Evolutionary conservation across 2,888 invertebrate species (phyloP).

Genomic region (Blastobasis adustella): DNA sequence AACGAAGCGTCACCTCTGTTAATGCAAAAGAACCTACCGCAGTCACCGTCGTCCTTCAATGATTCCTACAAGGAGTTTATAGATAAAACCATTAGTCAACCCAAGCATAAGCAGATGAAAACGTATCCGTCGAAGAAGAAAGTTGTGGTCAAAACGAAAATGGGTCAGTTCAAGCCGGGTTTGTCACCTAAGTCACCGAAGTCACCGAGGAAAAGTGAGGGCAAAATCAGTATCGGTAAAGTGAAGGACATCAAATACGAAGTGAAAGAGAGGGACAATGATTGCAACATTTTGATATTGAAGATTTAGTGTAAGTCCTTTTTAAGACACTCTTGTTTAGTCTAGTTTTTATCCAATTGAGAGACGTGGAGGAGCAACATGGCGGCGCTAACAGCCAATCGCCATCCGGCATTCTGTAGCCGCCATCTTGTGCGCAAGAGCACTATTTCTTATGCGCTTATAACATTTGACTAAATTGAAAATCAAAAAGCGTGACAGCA

Average conservation of each 20-base stretch:
- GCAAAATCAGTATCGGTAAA: constrained; percentile 11
- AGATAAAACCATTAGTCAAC: constrained; percentile 22
- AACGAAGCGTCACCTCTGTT: background rate
- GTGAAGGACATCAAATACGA: constrained; percentile 39
- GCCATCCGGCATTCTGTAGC: too few species aligned
- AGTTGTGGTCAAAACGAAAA: constrained; percentile 38
- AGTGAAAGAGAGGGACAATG: constrained; percentile 52
- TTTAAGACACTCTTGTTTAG: too few species aligned
- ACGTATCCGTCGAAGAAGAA: constrained; percentile 17
- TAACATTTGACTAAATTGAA: too few species aligned
- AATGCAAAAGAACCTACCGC: background rate
- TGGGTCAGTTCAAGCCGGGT: constrained; percentile 39
- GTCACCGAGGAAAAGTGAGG: background rate
- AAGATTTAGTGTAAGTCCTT: constrained; percentile 28
- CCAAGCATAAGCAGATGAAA: constrained; percentile 3
- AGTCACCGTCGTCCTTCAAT: constrained; percentile 38
- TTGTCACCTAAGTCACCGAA: constrained; percentile 11
- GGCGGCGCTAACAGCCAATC: too few species aligned
- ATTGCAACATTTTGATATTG: constrained; percentile 57
- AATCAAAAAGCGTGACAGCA: too few species aligned
- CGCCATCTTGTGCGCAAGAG: too few species aligned
- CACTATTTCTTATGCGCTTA: too few species aligned
- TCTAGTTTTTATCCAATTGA: too few species aligned
- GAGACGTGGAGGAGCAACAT: too few species aligned
- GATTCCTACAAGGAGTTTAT: constrained; percentile 51